Evolutionary conservation across 2,113 vertebrate genomes (phyloP).

Genomic region (Pterophyllum scalare): DNA sequence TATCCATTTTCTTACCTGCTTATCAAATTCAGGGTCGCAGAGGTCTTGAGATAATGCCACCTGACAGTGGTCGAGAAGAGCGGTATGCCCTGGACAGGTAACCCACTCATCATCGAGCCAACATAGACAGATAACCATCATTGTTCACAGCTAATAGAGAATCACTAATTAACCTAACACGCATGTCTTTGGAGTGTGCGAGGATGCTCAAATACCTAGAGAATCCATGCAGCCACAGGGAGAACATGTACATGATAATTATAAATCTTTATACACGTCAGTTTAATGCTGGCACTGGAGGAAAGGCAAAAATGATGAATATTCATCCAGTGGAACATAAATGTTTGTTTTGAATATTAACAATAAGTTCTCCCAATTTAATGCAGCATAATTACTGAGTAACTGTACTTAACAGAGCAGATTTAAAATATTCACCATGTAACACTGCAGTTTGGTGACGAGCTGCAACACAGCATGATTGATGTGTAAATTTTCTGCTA

Average conservation of each 20-base stretch:
- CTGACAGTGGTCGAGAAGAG: not conserved
- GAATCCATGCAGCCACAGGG: not conserved
- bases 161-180: not conserved
- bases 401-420: not conserved
- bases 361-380: not conserved
- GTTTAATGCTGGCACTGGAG: no score
- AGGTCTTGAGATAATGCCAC: not conserved
- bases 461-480: not conserved
- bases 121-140: not conserved
- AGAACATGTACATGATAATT: not conserved
- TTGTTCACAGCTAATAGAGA: no score
- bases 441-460: not conserved
- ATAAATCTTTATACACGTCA: no score
- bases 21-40: not conserved
- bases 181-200: not conserved
- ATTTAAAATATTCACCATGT: rapidly evolving
- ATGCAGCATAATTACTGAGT: not conserved
- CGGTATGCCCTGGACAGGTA: not conserved
- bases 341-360: not conserved
- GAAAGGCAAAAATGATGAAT: no score
- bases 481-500: not conserved
- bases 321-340: no score
- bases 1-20: not conserved
- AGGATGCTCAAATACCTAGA: rapidly evolving
- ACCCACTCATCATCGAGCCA: not conserved